These are phyloP conservation scores for Corella eumyota DNA, from an alignment of 23 tunicate species.

Conservation along the genomic window DNA sequence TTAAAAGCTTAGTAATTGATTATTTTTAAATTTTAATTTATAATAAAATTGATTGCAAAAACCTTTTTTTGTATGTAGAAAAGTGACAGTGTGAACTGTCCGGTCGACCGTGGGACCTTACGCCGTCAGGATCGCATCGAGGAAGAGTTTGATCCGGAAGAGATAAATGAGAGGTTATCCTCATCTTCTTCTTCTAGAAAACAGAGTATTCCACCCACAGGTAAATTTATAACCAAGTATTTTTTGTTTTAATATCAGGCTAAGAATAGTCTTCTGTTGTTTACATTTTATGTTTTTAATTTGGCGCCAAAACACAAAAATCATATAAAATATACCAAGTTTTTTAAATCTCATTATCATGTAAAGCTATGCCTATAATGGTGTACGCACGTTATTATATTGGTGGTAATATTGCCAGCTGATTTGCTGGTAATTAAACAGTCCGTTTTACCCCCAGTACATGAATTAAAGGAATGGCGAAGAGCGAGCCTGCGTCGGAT, in stretches of 20 bases:
- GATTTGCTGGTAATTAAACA: background rate
- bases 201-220: constrained; percentile 26
- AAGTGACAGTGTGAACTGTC: constrained; percentile 72
- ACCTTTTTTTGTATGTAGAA: constrained; percentile 17
- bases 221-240: constrained; percentile 16
- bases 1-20: too few species aligned
- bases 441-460: constrained; percentile 7
- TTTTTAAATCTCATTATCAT: too few species aligned
- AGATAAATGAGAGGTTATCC: constrained; percentile 42
- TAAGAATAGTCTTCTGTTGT: too few species aligned
- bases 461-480: constrained; percentile 55
- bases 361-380: too few species aligned
- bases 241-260: too few species aligned
- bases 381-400: too few species aligned
- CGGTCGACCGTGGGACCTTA: constrained; percentile 42
- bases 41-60: background rate
- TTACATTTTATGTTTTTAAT: too few species aligned
- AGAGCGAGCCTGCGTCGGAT: constrained; percentile 22
- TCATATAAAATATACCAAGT: too few species aligned
- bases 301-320: too few species aligned
- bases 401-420: too few species aligned
- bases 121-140: constrained; percentile 67
- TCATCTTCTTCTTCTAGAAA: constrained; percentile 26
- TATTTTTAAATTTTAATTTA: too few species aligned
- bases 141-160: constrained; percentile 77